Evolutionary conservation across 92 coral and sea anemone genomes (phyloP).

Genomic region (Porites lobata): DNA sequence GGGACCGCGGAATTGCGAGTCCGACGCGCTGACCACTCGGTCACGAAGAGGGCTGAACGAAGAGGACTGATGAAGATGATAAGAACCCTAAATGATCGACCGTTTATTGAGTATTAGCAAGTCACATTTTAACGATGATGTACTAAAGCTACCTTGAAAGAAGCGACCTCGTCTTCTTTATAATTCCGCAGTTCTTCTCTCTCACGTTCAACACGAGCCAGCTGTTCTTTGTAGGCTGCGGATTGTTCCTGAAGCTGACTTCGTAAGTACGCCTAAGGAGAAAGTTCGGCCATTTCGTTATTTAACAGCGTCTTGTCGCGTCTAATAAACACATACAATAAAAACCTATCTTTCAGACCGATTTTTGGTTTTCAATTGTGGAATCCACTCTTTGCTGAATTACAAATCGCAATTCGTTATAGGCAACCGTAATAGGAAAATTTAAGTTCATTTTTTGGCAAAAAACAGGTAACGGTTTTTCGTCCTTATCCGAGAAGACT

Average conservation of each 20-base stretch:
- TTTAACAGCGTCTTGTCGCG: neutral
- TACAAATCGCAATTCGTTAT: too few relatives aligned
- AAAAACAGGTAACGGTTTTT: too few relatives aligned
- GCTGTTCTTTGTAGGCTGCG: slow-evolving; percentile 64
- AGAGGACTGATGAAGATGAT: too few relatives aligned
- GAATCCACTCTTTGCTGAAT: too few relatives aligned
- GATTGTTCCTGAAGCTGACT: slow-evolving; percentile 77
- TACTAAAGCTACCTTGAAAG: slow-evolving; percentile 80
- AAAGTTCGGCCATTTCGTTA: neutral
- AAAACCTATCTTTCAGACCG: neutral
- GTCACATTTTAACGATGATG: neutral
- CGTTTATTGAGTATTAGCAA: too few relatives aligned
- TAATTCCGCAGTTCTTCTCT: slow-evolving; percentile 76
- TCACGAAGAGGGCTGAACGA: too few relatives aligned
- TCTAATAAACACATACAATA: neutral
- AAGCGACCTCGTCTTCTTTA: slow-evolving; percentile 94
- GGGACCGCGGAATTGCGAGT: too few relatives aligned
- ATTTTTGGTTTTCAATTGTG: neutral
- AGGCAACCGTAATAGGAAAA: too few relatives aligned
- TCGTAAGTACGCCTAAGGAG: slow-evolving; percentile 62
- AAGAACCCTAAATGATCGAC: too few relatives aligned
- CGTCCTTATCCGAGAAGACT: too few relatives aligned
- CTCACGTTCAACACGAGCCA: slow-evolving; percentile 76
- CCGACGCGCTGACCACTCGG: too few relatives aligned
- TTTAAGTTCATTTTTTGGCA: too few relatives aligned